A percentile compares a stretch with the other conserved stretches of the same genome.
Evolutionary conservation across 2,113 vertebrate genomes (phyloP).

Genomic region (Halcyon malimbica): DNA sequence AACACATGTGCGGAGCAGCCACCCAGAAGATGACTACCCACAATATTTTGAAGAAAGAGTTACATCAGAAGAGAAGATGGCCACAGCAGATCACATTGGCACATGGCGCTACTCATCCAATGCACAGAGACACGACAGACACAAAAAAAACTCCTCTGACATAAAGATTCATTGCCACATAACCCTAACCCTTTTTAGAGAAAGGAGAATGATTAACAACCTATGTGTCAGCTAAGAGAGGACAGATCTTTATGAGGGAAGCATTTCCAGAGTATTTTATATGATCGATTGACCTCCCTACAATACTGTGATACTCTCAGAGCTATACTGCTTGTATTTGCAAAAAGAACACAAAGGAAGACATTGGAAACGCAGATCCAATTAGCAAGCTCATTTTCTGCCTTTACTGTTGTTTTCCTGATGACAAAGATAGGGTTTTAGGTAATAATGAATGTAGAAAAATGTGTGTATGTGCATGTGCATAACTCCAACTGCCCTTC

Average conservation of each 20-base stretch:
- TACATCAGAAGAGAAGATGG: slow-evolving; percentile 16
- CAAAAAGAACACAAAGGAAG: neutral
- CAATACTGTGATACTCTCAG: neutral
- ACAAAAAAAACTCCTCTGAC: slow-evolving; percentile 1
- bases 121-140: neutral
- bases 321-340: neutral
- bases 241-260: neutral
- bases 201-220: neutral
- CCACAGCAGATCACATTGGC: neutral
- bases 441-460: neutral
- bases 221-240: neutral
- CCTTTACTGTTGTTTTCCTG: neutral
- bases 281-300: neutral
- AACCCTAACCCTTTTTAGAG: neutral
- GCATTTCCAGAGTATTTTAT: neutral
- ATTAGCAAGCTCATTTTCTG: neutral
- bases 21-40: slow-evolving; percentile 48
- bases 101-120: neutral
- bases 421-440: neutral
- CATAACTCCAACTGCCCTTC: neutral
- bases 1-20: slow-evolving; percentile 25
- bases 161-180: neutral
- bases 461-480: neutral
- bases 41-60: neutral
- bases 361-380: neutral